phyloP scores from a whole-genome alignment of 2,888 invertebrate species.

The Scrobipalpa costella region DNA sequence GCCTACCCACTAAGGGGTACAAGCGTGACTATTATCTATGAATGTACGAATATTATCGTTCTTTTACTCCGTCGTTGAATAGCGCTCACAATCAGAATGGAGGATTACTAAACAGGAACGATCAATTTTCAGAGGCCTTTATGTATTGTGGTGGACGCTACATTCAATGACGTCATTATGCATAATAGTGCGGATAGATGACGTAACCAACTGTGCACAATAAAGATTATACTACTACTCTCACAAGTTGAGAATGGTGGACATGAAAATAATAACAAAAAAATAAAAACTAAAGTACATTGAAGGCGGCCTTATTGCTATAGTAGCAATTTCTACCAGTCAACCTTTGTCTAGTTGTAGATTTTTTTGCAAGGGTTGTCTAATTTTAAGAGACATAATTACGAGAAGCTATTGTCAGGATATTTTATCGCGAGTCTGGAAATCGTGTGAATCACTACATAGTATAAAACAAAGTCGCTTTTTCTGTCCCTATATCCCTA shows the following conservation, averaged over 20 bases:
- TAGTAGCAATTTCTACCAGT: too few species aligned
- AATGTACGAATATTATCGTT: neutral
- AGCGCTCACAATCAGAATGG: neutral
- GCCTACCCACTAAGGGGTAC: too few species aligned
- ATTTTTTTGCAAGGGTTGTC: too few species aligned
- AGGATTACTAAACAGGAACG: neutral
- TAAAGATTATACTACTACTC: neutral
- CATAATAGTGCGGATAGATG: constrained; percentile 8
- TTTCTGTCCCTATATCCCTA: too few species aligned
- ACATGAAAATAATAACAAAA: neutral
- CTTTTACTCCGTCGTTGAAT: neutral
- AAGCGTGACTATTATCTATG: neutral
- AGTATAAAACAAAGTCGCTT: too few species aligned
- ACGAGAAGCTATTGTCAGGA: too few species aligned
- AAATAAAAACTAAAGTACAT: too few species aligned
- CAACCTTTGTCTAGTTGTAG: too few species aligned
- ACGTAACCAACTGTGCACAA: constrained; percentile 8
- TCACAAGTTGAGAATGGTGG: neutral
- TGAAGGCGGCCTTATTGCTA: too few species aligned
- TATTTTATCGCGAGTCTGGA: too few species aligned
- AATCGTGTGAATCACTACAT: too few species aligned
- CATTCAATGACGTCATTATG: neutral
- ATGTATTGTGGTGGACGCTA: neutral
- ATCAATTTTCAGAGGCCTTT: constrained; percentile 7
- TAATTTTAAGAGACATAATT: too few species aligned